Evolutionary conservation across 1,140 invertebrate species (phyloP).

Genomic region (Drosophila saltans): DNA sequence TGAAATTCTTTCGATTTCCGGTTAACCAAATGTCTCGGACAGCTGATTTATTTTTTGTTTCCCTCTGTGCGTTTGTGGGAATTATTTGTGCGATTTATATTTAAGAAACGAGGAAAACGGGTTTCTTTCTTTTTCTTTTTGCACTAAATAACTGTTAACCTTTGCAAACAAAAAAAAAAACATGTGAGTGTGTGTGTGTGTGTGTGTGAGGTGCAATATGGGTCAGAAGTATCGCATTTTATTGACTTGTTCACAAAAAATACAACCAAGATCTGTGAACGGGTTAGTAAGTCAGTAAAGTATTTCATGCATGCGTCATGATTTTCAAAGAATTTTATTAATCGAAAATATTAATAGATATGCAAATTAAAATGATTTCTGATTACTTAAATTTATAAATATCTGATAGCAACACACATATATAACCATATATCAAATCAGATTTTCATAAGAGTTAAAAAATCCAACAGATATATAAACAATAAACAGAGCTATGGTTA

Average conservation of each 20-base stretch:
- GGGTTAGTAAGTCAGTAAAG: conserved; percentile 67
- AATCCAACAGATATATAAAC: too few species aligned
- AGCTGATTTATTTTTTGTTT: conserved; percentile 57
- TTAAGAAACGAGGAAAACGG: conserved; percentile 27
- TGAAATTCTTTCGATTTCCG: conserved; percentile 65
- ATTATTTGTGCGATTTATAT: conserved; percentile 23
- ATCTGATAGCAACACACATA: too few species aligned
- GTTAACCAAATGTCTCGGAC: conserved; percentile 43
- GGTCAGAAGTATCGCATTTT: conserved; percentile 60
- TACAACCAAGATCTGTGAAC: conserved; percentile 22
- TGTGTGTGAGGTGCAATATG: conserved; percentile 53
- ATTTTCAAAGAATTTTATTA: conserved; percentile 36
- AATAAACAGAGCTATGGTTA: too few species aligned
- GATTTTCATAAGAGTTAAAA: too few species aligned
- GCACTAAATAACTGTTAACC: conserved; percentile 59
- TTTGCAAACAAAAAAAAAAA: conserved; percentile 38
- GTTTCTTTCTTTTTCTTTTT: conserved; percentile 16
- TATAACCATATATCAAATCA: too few species aligned
- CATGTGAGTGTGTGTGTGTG: conserved; percentile 34
- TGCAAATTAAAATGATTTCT: not conserved
- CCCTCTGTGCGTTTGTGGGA: conserved; percentile 9
- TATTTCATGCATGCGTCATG: conserved; percentile 56
- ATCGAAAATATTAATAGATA: conserved; percentile 2
- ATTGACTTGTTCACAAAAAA: conserved; percentile 60
- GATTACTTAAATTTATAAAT: too few species aligned